Conservation (phyloP, 1,140 invertebrate species). For the Aporrectodea caliginosa region DNA sequence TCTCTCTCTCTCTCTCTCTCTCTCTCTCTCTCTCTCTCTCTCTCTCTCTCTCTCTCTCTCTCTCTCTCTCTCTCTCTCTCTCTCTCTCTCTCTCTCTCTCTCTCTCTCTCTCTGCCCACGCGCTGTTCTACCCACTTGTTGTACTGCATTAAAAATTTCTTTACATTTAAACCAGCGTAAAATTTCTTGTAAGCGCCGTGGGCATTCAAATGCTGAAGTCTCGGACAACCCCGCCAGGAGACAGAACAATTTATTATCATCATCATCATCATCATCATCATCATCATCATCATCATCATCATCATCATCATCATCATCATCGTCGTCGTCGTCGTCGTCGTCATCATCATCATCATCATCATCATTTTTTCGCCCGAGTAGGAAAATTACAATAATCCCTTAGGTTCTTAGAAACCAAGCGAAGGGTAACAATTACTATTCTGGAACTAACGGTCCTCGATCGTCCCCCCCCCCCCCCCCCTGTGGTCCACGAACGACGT, state of each 20-base stretch:
- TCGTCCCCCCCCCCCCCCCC: too few species aligned
- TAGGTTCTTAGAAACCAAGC: neutral
- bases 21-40: too few species aligned
- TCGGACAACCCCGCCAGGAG: neutral
- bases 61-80: too few species aligned
- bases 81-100: neutral
- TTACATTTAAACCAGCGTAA: neutral
- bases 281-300: neutral
- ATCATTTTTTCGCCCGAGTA: neutral
- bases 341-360: neutral
- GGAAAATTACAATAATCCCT: neutral
- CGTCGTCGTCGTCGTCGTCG: neutral
- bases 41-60: too few species aligned
- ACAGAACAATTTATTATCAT: neutral
- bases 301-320: neutral
- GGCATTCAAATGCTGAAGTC: neutral
- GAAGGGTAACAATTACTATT: neutral
- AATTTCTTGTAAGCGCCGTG: neutral
- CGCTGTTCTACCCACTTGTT: too few species aligned
- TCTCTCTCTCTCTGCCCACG: neutral
- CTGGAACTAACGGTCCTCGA: too few species aligned
- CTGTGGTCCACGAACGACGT: too few species aligned
- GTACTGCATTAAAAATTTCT: neutral
- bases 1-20: too few species aligned
- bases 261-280: neutral